Evolutionary conservation across 2,888 invertebrate genomes (phyloP), one percentile per base, ranked within the genome.

Genomic region (Tenthredo distinguenda): DNA sequence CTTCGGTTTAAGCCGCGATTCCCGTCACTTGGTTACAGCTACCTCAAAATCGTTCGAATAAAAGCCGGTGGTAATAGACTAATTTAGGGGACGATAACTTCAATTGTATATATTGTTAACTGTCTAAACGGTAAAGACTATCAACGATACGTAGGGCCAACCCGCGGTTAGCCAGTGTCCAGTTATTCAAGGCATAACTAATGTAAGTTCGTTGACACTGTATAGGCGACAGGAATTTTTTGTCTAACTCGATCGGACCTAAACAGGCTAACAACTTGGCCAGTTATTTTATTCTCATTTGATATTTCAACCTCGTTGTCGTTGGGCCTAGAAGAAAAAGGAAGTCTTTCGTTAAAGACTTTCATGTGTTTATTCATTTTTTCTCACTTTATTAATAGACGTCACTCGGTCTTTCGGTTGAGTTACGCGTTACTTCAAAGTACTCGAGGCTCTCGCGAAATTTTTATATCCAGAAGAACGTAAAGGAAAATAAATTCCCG

Each of bases 141-240:
- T 72, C 9, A 15, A 43, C 34, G 34, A 34, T 15, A 15, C 34
- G 68, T 31, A 68, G 68, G 68, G 34, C 68, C 34, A 31, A 68
- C 72, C 72, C 72, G 72, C 21, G 21, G 72, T 43, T 21, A 72
- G 72, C 21, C 72, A 43, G 9, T 74, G 72, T 74, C 72, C 72
- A 74, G 72, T 74, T 43, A 40, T 43, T 43, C 72, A 43, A 74
- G 40, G 9, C 26, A 43, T 74, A 74, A 74, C 43, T 43, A 74
- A 34, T n/a, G 34, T 71, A 18, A 62, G 81, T 81, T 81, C 81
- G 40, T 81, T 81, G 81, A 81, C 81, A 62, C 81, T 18, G 21
- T 68, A 26, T 81, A 81, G 15, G 62, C 58, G 37, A 40, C 34
- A 62, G 62, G 81, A 81, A 81, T 81, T 62, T 81, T 81, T 81